Percentiles rank a stretch among this genome's conserved stretches.
These are phyloP conservation scores for Malacosoma neustria DNA, from an alignment of 2,888 invertebrate genomes.

Conservation along the genomic window DNA sequence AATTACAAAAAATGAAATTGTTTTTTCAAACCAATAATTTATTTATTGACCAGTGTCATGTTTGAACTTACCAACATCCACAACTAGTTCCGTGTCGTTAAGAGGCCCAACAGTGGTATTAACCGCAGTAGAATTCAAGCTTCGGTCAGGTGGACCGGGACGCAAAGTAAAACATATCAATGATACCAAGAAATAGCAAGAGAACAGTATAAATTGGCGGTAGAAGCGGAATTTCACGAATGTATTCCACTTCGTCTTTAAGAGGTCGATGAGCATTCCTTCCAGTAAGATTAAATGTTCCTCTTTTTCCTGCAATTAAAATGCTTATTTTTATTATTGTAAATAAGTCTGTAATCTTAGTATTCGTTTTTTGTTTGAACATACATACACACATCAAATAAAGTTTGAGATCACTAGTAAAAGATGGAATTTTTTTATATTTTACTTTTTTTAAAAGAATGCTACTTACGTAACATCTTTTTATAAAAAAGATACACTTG, in stretches of 20 bases:
- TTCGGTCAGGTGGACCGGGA: constrained; percentile 84
- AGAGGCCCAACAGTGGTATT: constrained; percentile 39
- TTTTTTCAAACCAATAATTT: too few relatives aligned
- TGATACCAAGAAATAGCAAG: constrained; percentile 92
- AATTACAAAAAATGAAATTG: too few relatives aligned
- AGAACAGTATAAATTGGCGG: constrained; percentile 92
- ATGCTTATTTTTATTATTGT: neutral
- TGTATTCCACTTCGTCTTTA: constrained; percentile 98
- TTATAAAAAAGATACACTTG: too few relatives aligned
- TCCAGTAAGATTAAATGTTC: constrained; percentile 97
- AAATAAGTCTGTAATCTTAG: neutral
- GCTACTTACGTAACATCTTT: too few relatives aligned
- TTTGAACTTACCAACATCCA: constrained; percentile 38
- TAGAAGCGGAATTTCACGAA: constrained; percentile 97
- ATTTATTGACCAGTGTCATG: neutral
- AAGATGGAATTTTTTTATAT: too few relatives aligned
- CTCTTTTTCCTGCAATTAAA: constrained; percentile 85
- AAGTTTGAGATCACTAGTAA: too few relatives aligned
- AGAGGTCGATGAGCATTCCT: constrained; percentile 92
- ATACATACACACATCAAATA: too few relatives aligned
- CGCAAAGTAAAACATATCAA: constrained; percentile 91
- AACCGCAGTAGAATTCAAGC: constrained; percentile 41
- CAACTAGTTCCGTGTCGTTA: constrained; percentile 45
- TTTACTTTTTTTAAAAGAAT: too few relatives aligned
- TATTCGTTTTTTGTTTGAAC: too few relatives aligned